Evolutionary conservation across 2,113 vertebrate species (phyloP).

Genomic region (Antechinus flavipes): DNA sequence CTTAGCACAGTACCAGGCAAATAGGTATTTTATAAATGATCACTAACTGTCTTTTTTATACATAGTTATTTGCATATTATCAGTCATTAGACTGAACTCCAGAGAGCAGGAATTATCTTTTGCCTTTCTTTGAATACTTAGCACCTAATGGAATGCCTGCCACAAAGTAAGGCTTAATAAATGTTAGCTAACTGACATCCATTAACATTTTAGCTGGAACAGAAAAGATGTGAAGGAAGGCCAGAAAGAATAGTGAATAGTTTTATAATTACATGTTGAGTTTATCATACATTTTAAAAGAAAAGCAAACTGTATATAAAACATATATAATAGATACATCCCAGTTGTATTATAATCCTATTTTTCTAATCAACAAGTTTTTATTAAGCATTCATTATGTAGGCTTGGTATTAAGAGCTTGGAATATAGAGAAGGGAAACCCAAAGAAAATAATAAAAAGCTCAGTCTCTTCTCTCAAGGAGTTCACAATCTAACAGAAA

Average conservation of each 20-base stretch:
- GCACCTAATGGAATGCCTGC: not conserved
- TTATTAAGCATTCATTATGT: not conserved
- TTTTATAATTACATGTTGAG: not conserved
- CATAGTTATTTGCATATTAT: not conserved
- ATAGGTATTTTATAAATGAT: not conserved
- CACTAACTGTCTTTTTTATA: not conserved
- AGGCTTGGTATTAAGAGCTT: too few species aligned
- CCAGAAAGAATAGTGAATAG: not conserved
- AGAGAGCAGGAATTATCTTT: not conserved
- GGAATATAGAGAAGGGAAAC: too few species aligned
- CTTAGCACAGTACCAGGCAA: not conserved
- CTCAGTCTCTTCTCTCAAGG: too few species aligned
- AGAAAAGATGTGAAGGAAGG: not conserved
- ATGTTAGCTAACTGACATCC: not conserved
- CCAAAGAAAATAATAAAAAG: too few species aligned
- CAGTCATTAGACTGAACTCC: not conserved
- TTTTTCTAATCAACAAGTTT: not conserved
- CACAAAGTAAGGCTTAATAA: not conserved
- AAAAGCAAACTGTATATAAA: not conserved
- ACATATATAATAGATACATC: not conserved
- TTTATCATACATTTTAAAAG: not conserved
- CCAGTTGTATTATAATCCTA: not conserved
- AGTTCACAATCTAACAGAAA: not conserved
- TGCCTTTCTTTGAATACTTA: not conserved
- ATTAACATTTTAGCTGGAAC: not conserved